phyloP scores from a whole-genome alignment of 2,797 vertebrate species.

The Coregonus sp. region DNA sequence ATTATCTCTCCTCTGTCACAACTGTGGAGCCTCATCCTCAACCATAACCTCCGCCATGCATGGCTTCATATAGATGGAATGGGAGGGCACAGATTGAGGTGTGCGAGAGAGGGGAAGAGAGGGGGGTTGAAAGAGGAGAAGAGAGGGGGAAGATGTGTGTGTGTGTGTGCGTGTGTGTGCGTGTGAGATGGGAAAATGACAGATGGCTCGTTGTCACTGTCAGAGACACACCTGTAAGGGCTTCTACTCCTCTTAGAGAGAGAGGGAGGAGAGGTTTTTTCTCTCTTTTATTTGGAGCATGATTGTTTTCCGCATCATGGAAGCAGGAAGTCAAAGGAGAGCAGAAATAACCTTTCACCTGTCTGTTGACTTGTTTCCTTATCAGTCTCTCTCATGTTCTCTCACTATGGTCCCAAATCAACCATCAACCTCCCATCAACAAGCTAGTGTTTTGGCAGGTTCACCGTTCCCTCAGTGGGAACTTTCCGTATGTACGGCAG shows the following conservation, averaged over 20 bases:
- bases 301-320: conserved; percentile 26
- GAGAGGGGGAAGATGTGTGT: conserved; percentile 22
- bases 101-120: conserved; percentile 26
- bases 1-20: conserved; percentile 48
- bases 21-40: conserved; percentile 1
- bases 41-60: not conserved
- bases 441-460: not conserved
- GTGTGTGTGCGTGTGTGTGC: no score
- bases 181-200: conserved; percentile 49
- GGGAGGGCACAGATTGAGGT: conserved; percentile 45
- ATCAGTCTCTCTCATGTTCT: conserved; percentile 33
- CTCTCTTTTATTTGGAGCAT: not conserved
- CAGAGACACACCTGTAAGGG: conserved; percentile 18
- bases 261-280: not conserved
- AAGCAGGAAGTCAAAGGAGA: conserved; percentile 32
- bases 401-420: not conserved
- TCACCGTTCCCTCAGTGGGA: conserved; percentile 44
- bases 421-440: no score
- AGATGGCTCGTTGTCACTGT: conserved; percentile 43
- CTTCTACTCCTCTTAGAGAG: conserved; percentile 11
- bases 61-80: not conserved
- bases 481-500: no score
- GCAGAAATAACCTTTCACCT: conserved; percentile 43
- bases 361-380: conserved; percentile 42
- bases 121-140: no score